These are phyloP conservation scores for Brenthis daphne DNA, from an alignment of 2,888 invertebrate species.

Conservation along the genomic window DNA sequence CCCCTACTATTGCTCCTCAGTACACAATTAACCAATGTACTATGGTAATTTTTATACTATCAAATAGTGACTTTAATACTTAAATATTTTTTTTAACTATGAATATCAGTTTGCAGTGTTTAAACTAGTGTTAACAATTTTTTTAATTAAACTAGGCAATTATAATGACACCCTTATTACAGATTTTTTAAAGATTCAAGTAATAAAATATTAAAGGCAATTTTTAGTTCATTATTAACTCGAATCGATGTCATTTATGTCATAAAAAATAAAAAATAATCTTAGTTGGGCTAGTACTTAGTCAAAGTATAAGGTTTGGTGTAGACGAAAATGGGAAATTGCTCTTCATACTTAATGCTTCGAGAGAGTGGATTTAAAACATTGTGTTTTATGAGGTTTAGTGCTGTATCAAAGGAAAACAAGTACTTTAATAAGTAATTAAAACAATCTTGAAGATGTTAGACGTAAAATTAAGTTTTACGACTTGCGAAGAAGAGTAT, in stretches of 20 bases:
- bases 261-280: conserved; percentile 7
- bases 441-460: conserved; percentile 21
- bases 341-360: conserved; percentile 59
- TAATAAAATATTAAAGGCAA: background rate
- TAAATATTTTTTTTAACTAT: background rate
- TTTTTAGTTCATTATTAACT: background rate
- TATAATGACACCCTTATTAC: too few species aligned
- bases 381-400: conserved; percentile 55
- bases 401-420: conserved; percentile 40
- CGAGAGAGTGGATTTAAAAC: conserved; percentile 60
- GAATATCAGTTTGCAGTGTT: too few species aligned
- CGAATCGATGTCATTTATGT: background rate
- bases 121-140: too few species aligned
- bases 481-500: conserved; percentile 10
- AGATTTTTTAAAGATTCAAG: background rate
- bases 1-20: conserved; percentile 44
- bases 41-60: background rate
- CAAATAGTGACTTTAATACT: background rate
- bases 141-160: too few species aligned
- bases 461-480: conserved; percentile 25
- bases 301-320: conserved; percentile 51
- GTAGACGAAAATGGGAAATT: conserved; percentile 66
- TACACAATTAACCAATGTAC: conserved; percentile 3
- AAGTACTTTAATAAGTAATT: conserved; percentile 41
- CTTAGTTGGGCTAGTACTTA: conserved; percentile 43